Percentiles rank a stretch among this genome's conserved stretches.
These are phyloP conservation scores for Cephus spinipes DNA, from an alignment of 2,888 invertebrate genomes.

Conservation along the genomic window DNA sequence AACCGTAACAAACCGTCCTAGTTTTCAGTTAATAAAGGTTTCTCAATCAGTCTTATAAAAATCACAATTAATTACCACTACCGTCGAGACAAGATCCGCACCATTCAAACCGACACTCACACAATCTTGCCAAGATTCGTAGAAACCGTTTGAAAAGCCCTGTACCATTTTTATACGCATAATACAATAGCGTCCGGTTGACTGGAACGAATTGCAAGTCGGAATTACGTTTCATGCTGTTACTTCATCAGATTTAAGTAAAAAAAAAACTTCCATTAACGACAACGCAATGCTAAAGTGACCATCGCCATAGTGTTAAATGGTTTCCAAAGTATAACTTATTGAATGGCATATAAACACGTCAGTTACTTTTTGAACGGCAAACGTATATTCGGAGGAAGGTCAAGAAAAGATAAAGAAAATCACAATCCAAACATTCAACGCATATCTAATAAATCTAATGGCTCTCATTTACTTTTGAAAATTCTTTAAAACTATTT, in stretches of 20 bases:
- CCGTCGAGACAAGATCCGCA: not conserved
- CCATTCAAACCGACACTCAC: not conserved
- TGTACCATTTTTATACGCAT: not conserved
- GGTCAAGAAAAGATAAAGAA: not conserved
- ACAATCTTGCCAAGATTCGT: not conserved
- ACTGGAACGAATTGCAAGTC: not conserved
- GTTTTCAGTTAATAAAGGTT: not conserved
- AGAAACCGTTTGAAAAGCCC: not conserved
- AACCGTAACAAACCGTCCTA: not conserved
- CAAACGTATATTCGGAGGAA: not conserved
- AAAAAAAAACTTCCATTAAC: not conserved
- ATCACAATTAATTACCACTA: not conserved
- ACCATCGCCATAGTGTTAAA: not conserved
- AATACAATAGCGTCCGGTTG: not conserved
- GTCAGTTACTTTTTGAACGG: not conserved
- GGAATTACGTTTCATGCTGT: not conserved
- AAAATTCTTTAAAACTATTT: not conserved
- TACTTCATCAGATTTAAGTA: not conserved
- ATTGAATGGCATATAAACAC: not conserved
- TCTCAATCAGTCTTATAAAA: not conserved
- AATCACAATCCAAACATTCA: not conserved
- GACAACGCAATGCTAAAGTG: not conserved
- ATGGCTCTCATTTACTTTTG: not conserved
- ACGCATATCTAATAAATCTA: not conserved
- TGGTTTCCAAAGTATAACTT: not conserved